Percentiles rank a stretch among this genome's conserved stretches.
phyloP scores from a whole-genome alignment of 2,888 invertebrate species.

The Metellina segmentata region DNA sequence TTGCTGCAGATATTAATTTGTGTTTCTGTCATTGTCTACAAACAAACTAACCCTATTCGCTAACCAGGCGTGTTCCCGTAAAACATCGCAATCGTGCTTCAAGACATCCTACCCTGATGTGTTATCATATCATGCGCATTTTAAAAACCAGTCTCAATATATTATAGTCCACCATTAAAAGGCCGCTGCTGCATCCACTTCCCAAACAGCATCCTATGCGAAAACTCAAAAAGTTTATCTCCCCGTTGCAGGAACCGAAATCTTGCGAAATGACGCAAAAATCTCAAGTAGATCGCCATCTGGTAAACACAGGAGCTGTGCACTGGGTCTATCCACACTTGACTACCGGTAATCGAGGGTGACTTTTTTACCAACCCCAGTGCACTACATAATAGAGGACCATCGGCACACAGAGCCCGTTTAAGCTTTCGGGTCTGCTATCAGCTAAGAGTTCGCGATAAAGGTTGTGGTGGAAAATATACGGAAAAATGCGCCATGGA shows the following conservation, averaged over 20 bases:
- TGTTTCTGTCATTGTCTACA: too few relatives aligned
- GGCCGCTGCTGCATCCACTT: too few relatives aligned
- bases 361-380: constrained; percentile 10
- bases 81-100: too few relatives aligned
- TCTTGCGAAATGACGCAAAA: constrained; percentile 55
- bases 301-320: constrained; percentile 11
- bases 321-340: constrained; percentile 15
- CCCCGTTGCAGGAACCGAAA: constrained; percentile 29
- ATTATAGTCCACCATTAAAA: too few relatives aligned
- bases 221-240: constrained; percentile 9
- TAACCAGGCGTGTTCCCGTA: too few relatives aligned
- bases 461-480: constrained; percentile 49
- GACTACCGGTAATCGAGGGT: constrained; percentile 21
- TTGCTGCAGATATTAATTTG: too few relatives aligned
- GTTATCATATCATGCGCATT: too few relatives aligned
- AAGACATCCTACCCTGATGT: too few relatives aligned
- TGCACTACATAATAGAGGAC: constrained; percentile 41
- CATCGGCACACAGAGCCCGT: constrained; percentile 47
- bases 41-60: too few relatives aligned
- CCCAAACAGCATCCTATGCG: too few relatives aligned
- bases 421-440: constrained; percentile 27
- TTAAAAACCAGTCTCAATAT: too few relatives aligned
- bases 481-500: constrained; percentile 48
- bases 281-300: constrained; percentile 71
- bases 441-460: constrained; percentile 47